Conservation (phyloP, 2,888 invertebrate species). For the Blastobasis adustella region DNA sequence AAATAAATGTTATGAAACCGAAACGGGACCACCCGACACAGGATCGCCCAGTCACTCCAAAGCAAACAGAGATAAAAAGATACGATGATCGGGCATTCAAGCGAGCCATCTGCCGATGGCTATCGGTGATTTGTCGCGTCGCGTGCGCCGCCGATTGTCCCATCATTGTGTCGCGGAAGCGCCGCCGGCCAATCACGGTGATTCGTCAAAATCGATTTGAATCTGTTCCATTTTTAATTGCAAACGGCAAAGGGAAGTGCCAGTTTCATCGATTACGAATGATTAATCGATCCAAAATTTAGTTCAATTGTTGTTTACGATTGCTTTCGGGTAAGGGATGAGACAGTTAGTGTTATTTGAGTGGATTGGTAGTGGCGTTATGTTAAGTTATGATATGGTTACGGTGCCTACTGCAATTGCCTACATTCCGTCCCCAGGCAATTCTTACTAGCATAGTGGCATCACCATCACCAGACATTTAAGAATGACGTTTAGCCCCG, state of each 20-base stretch:
- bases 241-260: slow-evolving; percentile 39
- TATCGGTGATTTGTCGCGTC: slow-evolving; percentile 51
- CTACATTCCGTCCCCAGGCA: no score
- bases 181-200: slow-evolving; percentile 40
- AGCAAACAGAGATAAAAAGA: slow-evolving; percentile 8
- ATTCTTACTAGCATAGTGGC: no score
- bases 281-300: slow-evolving; percentile 35
- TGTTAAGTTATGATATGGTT: no score
- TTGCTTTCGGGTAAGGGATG: no score
- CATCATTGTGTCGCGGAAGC: slow-evolving; percentile 44
- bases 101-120: slow-evolving; percentile 49
- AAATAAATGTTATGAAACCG: no score
- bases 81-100: slow-evolving; percentile 11
- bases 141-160: slow-evolving; percentile 49
- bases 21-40: no score
- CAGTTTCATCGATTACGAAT: slow-evolving; percentile 33
- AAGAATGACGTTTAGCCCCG: no score
- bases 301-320: slow-evolving; percentile 7
- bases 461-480: no score
- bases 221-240: slow-evolving; percentile 55
- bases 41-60: not conserved
- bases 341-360: no score
- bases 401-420: no score
- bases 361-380: no score
- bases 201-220: slow-evolving; percentile 53